Base-by-base conservation (phyloP, 1,140 invertebrate species). In the Apocrypta bakeri region DNA sequence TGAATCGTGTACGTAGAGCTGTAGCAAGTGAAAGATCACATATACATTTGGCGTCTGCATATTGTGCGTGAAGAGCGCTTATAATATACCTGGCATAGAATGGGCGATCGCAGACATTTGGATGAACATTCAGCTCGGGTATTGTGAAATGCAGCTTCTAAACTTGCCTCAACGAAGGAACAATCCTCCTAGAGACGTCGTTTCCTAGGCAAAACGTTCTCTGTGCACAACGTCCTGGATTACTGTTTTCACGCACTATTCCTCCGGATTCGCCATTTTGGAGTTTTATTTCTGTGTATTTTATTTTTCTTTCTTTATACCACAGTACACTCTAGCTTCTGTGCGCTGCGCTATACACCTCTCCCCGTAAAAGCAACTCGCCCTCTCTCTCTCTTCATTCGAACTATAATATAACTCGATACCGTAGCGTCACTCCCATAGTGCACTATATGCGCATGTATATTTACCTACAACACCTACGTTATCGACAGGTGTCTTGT, bases 31-130 rank as follows among this genome's bases (percentile, higher is more conserved):
- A 2, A 37, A 4, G 33, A 2, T 37, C 33, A 9, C 33, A 37
- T 37, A 37, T 9, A 37, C 33, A 17, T 56, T 56, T 56, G 4
- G 48, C 48, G 68, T 33, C 31, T 33, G 24, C 24, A 74, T 56
- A 24, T 25, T 29, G 63, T 66, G 11, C 24, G 27, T 66, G 24
- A 25, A 66, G 63, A 14, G 24, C 33, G 37, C 68, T 68, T 69
- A 68, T 73, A 71, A 68, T 73, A 74, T 93, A 94, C 93, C 93
- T 94, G 93, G 91, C 90, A 94, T 92, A 89, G 93, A 93, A 93
- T 94, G 93, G 91, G 94, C 93, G 92, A 94, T 92, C 89, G 93
- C 93, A 87, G 94, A 94, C 93, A 94, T 94, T 91, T 92, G 92
- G 91, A 93, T 92, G 92, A 93, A 93, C 92, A 92, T 92, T 90